These are phyloP conservation scores for Chionodraco myersi DNA, from an alignment of 2,113 vertebrate species.

Conservation along the genomic window DNA sequence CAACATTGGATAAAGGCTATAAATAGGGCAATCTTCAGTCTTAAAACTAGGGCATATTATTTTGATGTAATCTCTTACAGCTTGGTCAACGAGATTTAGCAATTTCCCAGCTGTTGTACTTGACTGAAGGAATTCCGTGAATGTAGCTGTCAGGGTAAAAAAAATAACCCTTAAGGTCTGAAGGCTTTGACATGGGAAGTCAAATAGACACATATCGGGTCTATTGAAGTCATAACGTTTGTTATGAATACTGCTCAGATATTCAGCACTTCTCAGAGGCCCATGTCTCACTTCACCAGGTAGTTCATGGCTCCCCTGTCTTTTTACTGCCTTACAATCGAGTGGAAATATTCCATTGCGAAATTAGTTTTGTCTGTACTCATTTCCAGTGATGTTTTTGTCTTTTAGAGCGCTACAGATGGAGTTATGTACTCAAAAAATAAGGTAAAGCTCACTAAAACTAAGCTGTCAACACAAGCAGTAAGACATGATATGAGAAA, in stretches of 20 bases:
- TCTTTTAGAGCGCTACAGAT: not conserved
- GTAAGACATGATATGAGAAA: not conserved
- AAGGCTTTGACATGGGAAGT: constrained; percentile 69
- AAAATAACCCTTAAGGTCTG: constrained; percentile 46
- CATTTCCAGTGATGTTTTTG: not conserved
- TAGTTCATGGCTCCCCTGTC: not conserved
- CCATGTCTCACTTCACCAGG: constrained; percentile 6
- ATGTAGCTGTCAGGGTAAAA: constrained; percentile 69
- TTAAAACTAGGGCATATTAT: constrained; percentile 50
- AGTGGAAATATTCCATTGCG: not conserved
- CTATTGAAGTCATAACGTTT: constrained; percentile 50
- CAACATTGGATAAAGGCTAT: constrained; percentile 6
- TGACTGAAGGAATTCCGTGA: constrained; percentile 67
- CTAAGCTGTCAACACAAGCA: constrained; percentile 16
- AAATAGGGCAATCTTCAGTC: constrained; percentile 38
- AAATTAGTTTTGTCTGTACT: not conserved
- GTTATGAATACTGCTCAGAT: constrained; percentile 59
- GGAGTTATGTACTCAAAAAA: not conserved
- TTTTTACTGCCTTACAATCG: not conserved
- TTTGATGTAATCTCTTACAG: constrained; percentile 22
- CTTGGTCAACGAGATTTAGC: constrained; percentile 55
- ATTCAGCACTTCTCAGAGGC: constrained; percentile 46
- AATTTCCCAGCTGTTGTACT: constrained; percentile 75
- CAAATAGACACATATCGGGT: constrained; percentile 63
- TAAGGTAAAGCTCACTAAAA: not conserved